These are phyloP conservation scores for Amblyraja radiata DNA, from an alignment of 2,797 vertebrate species.

Conservation along the genomic window DNA sequence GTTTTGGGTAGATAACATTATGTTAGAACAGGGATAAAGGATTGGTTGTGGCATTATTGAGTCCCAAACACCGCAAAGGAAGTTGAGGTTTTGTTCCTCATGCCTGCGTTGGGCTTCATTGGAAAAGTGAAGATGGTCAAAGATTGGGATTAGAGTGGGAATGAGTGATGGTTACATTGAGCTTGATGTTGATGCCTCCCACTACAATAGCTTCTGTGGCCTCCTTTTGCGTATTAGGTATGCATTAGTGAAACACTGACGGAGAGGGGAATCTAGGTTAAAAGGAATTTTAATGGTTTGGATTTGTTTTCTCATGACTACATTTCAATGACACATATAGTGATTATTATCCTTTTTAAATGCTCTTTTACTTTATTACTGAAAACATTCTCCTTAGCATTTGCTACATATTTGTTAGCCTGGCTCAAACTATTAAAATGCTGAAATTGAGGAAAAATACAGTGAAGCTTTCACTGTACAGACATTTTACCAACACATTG, in stretches of 20 bases:
- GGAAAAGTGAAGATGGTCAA: no score
- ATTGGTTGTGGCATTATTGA: no score
- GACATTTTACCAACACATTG: slow-evolving; percentile 80
- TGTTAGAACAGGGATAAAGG: no score
- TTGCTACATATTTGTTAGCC: slow-evolving; percentile 75
- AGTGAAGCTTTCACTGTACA: slow-evolving; percentile 77
- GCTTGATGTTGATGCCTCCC: neutral
- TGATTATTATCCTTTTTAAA: neutral
- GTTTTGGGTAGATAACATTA: no score
- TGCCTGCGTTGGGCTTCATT: no score
- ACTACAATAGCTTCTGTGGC: neutral
- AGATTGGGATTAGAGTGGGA: no score
- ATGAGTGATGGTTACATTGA: neutral
- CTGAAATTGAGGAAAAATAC: slow-evolving; percentile 78
- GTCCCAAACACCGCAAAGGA: no score
- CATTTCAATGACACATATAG: neutral
- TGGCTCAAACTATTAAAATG: slow-evolving; percentile 83
- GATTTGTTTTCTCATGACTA: slow-evolving; percentile 21
- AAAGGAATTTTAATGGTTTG: neutral
- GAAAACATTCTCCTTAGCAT: slow-evolving; percentile 62
- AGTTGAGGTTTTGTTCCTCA: no score
- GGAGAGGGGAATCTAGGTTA: no score
- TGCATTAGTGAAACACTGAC: no score
- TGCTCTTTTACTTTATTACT: neutral
- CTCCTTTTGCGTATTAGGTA: neutral